Evolutionary conservation across 2,797 vertebrate genomes (phyloP), one percentile per base, ranked within the genome.

Genomic region (Dendrocincla tyrannina): DNA sequence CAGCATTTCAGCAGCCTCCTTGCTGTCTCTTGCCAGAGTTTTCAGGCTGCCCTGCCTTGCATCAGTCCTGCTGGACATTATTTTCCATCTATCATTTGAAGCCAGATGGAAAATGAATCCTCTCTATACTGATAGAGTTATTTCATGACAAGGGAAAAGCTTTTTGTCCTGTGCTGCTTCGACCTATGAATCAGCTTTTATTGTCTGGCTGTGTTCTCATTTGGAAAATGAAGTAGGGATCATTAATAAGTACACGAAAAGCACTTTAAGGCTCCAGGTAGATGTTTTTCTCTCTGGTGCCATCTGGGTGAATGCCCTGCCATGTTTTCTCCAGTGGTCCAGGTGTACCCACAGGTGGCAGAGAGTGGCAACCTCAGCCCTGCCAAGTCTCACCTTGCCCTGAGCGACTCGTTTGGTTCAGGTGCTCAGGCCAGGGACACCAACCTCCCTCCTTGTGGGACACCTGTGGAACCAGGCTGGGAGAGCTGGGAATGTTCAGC

Each of bases 1-100:
- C 1, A 70, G 74, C 53, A 8, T 91, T 96, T 96, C 94, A 92
- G 80, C 85, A 83, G 79, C 62, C 72, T 81, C 32, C 83, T 77
- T 78, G 58, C 85, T 85, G 63, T 64, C 84, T 68, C 74, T 32
- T 93, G 96, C 91, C 81, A 92, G 24, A 49, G 25, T 83, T 85
- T 80, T 56, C 8, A 7, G 50, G 60, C 80, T 88, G 79, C 53
- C 88, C 92, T 93, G 89, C 44, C 7, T 69, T 95, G 87, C 96
- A 75, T 93, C 94, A 85, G 64, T 70, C 85, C 64, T 85, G 39
- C 74, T 87, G 75, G 88, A 72, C 60, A 10, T 68, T 66, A 37
- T 89, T 96, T 93, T 74, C 94, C 76, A 24, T 63, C 60, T 83
- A 4, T 64, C n/a, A 62, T 84, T 91, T 27, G 7, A 80, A 89